These are phyloP conservation scores for Drosophila acutilabella DNA, from an alignment of 2,888 invertebrate species.

Conservation along the genomic window DNA sequence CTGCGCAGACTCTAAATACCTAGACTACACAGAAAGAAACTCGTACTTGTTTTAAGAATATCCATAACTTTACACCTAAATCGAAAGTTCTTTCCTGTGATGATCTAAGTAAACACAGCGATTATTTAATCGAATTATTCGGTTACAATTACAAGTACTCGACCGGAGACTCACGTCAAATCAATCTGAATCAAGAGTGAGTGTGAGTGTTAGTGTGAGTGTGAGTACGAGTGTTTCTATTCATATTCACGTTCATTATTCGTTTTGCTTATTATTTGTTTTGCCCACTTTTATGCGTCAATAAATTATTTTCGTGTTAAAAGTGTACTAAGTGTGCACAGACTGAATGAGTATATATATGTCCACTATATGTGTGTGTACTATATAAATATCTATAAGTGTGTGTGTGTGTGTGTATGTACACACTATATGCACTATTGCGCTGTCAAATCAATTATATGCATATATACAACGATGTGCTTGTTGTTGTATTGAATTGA, in stretches of 20 bases:
- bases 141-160: constrained; percentile 26
- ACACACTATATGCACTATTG: constrained; percentile 40
- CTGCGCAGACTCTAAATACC: neutral
- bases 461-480: constrained; percentile 25
- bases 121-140: constrained; percentile 24
- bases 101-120: neutral
- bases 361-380: constrained; percentile 13
- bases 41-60: no score
- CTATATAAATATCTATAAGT: constrained; percentile 12
- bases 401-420: constrained; percentile 6
- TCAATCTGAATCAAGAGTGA: constrained; percentile 44
- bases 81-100: no score
- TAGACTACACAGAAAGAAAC: no score
- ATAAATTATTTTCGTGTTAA: constrained; percentile 75
- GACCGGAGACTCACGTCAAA: constrained; percentile 46
- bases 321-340: constrained; percentile 53
- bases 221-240: constrained; percentile 34
- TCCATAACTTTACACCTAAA: no score
- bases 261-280: constrained; percentile 63
- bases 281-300: constrained; percentile 71
- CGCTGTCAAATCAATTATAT: constrained; percentile 63
- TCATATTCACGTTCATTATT: constrained; percentile 35
- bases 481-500: constrained; percentile 69
- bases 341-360: constrained; percentile 10
- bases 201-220: neutral